Evolutionary conservation across 2,113 vertebrate genomes (phyloP), one percentile per base, ranked within the genome.

Genomic region (Sylvilagus bachmani): DNA sequence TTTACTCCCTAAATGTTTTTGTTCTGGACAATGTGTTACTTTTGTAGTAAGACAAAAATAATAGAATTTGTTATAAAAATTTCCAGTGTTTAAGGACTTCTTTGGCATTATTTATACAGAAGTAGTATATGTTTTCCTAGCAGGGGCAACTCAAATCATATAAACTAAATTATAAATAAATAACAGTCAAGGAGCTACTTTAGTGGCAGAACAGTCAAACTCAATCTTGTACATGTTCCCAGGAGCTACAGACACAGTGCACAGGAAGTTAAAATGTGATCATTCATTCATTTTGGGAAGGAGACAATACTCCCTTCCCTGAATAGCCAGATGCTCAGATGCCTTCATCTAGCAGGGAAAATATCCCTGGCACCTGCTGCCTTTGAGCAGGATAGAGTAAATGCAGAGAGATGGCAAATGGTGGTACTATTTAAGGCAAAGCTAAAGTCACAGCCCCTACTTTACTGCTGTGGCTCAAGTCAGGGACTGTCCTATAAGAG

Each of bases 51-150:
- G 29, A 44, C 16, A 51, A 82, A 86, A 86, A n/a, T 8, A 75
- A 67, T 58, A 62, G 77, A 96, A 69, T 33, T 51, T 87, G 7
- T 49, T 73, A 64, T 64, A 55, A 83, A 82, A 82, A 51, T 83
- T 31, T 53, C 64, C 21, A 64, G 36, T 33, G 44, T 53, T 29
- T 64, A 85, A 94, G 87, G 84, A 10, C 7, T 5, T 53, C 12
- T n/a, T 31, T 69, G 24, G 33, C 70, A 82, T 83, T 86, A 80
- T 51, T 74, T 58, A 82, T 61, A 64, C 31, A 70, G 66, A 90
- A 89, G 44, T 14, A 78, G 24, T 62, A 53, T 71, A 49, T 79
- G 14, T 62, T 62, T 55, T 44, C 33, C 55, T 90, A 64, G 44
- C n/a, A 11, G 49, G 27, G 58, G 5, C 44, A 38, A 31, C 29